These are phyloP conservation scores for Pyrgilauda ruficollis DNA, from an alignment of 2,113 vertebrate genomes.

Conservation along the genomic window DNA sequence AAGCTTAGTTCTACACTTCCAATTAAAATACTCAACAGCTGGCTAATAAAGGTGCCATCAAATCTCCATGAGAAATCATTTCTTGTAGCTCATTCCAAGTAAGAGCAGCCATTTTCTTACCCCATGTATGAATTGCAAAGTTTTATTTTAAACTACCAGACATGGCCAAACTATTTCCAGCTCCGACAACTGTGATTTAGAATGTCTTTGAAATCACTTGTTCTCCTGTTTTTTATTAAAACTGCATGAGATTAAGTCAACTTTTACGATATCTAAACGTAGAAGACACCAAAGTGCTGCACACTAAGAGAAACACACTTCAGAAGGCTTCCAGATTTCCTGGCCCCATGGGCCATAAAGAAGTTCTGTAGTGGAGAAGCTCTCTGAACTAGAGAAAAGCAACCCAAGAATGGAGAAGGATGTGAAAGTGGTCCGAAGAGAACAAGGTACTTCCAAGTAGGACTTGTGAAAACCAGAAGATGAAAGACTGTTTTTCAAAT, in stretches of 20 bases:
- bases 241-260: neutral
- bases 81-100: neutral
- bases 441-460: neutral
- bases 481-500: neutral
- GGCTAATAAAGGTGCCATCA: neutral
- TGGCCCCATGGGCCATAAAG: neutral
- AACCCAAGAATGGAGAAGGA: neutral
- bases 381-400: neutral
- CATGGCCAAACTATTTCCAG: neutral
- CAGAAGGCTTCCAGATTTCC: neutral
- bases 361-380: neutral
- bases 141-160: neutral
- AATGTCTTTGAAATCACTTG: neutral
- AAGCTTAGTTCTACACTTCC: constrained; percentile 49
- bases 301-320: neutral
- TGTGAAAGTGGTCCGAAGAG: neutral
- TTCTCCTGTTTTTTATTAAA: neutral
- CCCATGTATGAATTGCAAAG: neutral
- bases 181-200: neutral
- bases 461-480: constrained; percentile 1
- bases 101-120: neutral
- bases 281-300: neutral
- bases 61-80: neutral
- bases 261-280: neutral
- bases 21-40: neutral